Conservation (phyloP, 2,888 invertebrate species). For the Leucoptera coffeella region DNA sequence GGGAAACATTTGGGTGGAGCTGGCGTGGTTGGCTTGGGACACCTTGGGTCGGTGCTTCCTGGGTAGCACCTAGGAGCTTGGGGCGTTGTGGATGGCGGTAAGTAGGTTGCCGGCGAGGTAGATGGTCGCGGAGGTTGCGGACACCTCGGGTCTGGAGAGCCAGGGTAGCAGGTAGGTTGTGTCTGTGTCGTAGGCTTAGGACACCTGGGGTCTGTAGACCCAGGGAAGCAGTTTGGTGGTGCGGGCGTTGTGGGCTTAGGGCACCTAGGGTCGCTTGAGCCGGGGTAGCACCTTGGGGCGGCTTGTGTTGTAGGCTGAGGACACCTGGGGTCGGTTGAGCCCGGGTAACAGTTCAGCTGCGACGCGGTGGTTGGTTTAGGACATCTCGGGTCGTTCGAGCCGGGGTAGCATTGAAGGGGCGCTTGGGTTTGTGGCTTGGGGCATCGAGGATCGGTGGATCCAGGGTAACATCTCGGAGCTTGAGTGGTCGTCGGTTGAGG, state of each 20-base stretch:
- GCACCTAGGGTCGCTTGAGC: conserved; percentile 9
- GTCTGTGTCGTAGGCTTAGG: conserved; percentile 10
- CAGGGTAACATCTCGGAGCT: conserved; percentile 13
- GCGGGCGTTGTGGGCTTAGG: conserved; percentile 10
- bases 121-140: conserved; percentile 12
- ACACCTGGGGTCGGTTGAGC: conserved; percentile 15
- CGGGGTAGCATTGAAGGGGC: conserved; percentile 7
- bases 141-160: conserved; percentile 15
- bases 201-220: conserved; percentile 13
- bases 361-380: conserved; percentile 13
- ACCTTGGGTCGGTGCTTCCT: conserved; percentile 9
- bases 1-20: conserved; percentile 7
- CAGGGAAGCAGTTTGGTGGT: conserved; percentile 16
- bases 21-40: conserved; percentile 9
- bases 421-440: conserved; percentile 8
- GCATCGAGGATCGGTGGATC: conserved; percentile 9
- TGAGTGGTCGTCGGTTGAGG: conserved; percentile 9
- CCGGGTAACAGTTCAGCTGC: conserved; percentile 13
- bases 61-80: conserved; percentile 7
- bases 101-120: conserved; percentile 13
- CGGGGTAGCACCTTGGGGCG: conserved; percentile 11
- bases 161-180: conserved; percentile 12
- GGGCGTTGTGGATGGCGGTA: conserved; percentile 15
- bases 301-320: conserved; percentile 11
- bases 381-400: conserved; percentile 12